These are phyloP conservation scores for Stegophylla sp. DNA, from an alignment of 2,888 invertebrate species.

Conservation along the genomic window DNA sequence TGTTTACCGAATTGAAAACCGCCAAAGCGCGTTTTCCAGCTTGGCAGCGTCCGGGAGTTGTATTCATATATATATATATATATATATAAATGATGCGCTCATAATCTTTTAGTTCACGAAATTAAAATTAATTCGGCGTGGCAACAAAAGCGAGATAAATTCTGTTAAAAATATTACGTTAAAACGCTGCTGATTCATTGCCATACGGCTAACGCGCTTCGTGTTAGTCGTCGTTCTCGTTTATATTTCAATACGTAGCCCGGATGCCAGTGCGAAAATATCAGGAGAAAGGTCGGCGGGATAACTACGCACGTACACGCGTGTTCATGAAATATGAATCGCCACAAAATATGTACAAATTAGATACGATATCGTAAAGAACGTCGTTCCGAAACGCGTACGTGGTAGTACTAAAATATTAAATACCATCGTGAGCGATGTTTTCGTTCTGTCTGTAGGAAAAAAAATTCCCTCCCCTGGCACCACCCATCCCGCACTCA, in stretches of 20 bases:
- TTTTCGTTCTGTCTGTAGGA: not conserved
- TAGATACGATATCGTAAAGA: not conserved
- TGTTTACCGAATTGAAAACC: too few relatives aligned
- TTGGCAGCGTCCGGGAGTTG: too few relatives aligned
- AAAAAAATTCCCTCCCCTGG: too few relatives aligned
- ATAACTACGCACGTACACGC: too few relatives aligned
- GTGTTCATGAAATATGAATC: conserved; percentile 7
- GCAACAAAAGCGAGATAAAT: conserved; percentile 5
- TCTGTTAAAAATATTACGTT: conserved; percentile 11
- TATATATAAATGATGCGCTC: not conserved
- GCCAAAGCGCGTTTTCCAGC: too few relatives aligned
- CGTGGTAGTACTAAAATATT: not conserved
- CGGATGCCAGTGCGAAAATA: not conserved
- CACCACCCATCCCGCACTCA: too few relatives aligned
- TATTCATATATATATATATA: too few relatives aligned
- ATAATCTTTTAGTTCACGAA: not conserved
- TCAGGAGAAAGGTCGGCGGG: not conserved
- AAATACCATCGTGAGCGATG: not conserved
- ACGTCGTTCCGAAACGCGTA: not conserved
- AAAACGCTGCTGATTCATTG: not conserved
- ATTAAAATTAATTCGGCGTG: not conserved
- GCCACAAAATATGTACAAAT: not conserved
- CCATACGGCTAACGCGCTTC: not conserved
- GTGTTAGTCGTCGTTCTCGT: not conserved
- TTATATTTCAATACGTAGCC: not conserved